These are phyloP conservation scores for Ctenicera cuprea DNA, from an alignment of 2,888 invertebrate genomes.

Conservation along the genomic window DNA sequence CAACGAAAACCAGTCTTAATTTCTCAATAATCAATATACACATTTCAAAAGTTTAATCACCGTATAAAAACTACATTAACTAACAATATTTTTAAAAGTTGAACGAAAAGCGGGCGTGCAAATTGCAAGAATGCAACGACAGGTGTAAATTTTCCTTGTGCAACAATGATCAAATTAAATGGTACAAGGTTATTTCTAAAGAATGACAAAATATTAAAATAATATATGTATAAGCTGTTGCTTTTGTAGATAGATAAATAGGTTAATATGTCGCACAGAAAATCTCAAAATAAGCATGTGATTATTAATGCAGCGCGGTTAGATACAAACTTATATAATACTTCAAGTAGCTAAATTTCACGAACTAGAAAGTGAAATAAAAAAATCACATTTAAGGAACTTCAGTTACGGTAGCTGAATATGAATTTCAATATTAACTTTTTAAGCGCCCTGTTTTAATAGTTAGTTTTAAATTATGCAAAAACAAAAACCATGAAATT, in stretches of 20 bases:
- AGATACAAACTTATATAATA: constrained; percentile 5
- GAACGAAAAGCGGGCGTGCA: constrained; percentile 10
- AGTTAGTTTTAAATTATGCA: neutral
- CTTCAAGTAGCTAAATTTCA: neutral
- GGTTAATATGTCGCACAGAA: neutral
- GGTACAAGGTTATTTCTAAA: constrained; percentile 9
- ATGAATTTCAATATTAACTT: neutral
- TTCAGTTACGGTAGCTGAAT: neutral
- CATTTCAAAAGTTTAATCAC: constrained; percentile 26
- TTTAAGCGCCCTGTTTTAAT: neutral
- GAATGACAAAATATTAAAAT: neutral
- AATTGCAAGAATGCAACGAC: constrained; percentile 16
- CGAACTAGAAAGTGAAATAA: constrained; percentile 26
- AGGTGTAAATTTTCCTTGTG: constrained; percentile 19
- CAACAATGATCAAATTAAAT: constrained; percentile 8
- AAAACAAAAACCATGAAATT: neutral
- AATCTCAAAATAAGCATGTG: neutral
- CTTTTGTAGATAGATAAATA: neutral
- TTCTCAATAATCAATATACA: constrained; percentile 38
- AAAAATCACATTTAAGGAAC: constrained; percentile 10
- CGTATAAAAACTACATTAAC: constrained; percentile 23
- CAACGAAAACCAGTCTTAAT: constrained; percentile 39
- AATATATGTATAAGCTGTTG: neutral
- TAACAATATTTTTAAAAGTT: constrained; percentile 15
- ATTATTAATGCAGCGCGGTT: neutral